Conservation (phyloP, 2,888 invertebrate genomes). For the Proisotoma minuta region DNA sequence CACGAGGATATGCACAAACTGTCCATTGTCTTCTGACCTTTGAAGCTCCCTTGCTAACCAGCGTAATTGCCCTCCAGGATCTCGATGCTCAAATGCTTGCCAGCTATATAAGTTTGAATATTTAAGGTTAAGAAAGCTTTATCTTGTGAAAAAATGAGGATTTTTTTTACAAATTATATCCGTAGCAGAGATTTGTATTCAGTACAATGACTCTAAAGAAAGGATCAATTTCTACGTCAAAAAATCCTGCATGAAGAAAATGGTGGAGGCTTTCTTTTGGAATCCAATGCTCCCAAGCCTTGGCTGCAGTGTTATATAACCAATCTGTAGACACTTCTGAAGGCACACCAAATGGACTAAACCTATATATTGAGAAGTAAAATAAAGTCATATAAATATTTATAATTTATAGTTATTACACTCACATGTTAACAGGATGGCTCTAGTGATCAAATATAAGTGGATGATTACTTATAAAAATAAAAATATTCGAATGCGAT, state of each 20-base stretch:
- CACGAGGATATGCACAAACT: constrained; percentile 71
- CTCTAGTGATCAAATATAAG: no score
- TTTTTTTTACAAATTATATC: constrained; percentile 58
- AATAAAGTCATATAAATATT: neutral
- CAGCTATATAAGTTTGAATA: constrained; percentile 53
- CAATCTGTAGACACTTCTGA: constrained; percentile 53
- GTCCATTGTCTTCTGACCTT: constrained; percentile 66
- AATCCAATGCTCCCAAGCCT: constrained; percentile 68
- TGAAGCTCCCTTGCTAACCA: constrained; percentile 73
- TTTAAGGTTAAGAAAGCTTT: no score
- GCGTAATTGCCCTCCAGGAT: constrained; percentile 69
- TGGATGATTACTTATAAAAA: no score
- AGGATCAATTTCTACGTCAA: constrained; percentile 62
- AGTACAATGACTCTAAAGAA: constrained; percentile 71
- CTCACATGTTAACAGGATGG: constrained; percentile 43
- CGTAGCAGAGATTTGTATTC: constrained; percentile 76
- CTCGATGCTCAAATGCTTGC: constrained; percentile 67
- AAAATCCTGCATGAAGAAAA: constrained; percentile 66
- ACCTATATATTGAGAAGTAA: constrained; percentile 17
- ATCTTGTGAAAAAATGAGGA: no score
- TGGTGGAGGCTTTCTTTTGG: constrained; percentile 60
- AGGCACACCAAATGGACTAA: constrained; percentile 39
- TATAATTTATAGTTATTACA: neutral
- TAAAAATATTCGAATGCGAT: no score
- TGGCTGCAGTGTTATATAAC: constrained; percentile 68